These are phyloP conservation scores for Notocelia uddmanniana DNA, from an alignment of 2,888 invertebrate genomes.

Conservation along the genomic window DNA sequence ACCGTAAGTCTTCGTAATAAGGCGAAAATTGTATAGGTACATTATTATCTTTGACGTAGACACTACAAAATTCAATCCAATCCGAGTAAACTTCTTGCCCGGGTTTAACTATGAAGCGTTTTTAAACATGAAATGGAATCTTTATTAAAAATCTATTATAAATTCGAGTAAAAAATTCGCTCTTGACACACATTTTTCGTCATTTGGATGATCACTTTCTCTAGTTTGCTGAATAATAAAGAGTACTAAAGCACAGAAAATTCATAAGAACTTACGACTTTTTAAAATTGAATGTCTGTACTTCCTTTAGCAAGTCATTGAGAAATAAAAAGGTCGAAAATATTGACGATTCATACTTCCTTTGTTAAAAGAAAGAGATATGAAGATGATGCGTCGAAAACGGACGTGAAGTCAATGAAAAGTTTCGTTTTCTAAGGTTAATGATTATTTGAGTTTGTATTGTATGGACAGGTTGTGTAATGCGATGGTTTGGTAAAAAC, in stretches of 20 bases:
- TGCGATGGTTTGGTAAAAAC: constrained; percentile 39
- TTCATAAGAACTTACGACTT: not conserved
- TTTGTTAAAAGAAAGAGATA: constrained; percentile 46
- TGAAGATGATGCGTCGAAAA: constrained; percentile 37
- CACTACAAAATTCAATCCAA: not conserved
- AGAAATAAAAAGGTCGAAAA: constrained; percentile 44
- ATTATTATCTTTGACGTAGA: no score
- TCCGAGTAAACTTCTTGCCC: not conserved
- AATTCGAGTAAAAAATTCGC: constrained; percentile 13
- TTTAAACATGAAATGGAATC: constrained; percentile 2
- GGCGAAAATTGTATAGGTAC: no score
- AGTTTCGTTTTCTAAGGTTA: constrained; percentile 53
- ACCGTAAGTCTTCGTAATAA: no score
- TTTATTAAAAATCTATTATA: constrained; percentile 12
- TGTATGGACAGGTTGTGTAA: constrained; percentile 42
- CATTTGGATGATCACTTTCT: constrained; percentile 38
- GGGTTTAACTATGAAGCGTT: not conserved
- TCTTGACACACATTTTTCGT: constrained; percentile 34
- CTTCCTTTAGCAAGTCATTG: constrained; percentile 45
- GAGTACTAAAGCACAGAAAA: constrained; percentile 1
- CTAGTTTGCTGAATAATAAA: constrained; percentile 22
- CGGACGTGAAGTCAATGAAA: constrained; percentile 46
- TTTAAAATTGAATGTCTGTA: constrained; percentile 8
- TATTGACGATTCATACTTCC: constrained; percentile 48
- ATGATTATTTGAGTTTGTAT: constrained; percentile 47